These are phyloP conservation scores for Halichoerus grypus DNA, from an alignment of 2,113 vertebrate species.

Conservation along the genomic window DNA sequence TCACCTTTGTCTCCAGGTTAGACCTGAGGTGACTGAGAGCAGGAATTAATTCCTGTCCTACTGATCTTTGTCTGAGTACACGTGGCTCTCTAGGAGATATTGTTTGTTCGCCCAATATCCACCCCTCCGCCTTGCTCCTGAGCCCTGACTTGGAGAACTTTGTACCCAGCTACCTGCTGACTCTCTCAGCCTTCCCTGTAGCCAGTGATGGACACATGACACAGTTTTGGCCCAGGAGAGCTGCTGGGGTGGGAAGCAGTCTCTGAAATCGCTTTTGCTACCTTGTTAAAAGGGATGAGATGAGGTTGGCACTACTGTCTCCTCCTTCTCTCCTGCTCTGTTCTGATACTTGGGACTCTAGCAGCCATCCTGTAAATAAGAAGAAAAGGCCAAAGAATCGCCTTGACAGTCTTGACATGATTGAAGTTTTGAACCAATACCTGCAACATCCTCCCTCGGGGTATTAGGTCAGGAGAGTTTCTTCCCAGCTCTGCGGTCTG, in stretches of 20 bases:
- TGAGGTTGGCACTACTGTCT: not conserved
- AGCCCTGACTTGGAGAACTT: not conserved
- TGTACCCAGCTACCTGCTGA: not conserved
- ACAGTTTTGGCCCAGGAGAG: not conserved
- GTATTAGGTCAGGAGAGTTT: not conserved
- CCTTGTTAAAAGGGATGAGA: not conserved
- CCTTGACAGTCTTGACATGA: not conserved
- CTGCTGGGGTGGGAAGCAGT: not conserved
- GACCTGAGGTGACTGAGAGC: not conserved
- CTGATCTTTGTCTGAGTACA: not conserved
- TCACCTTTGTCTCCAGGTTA: not conserved
- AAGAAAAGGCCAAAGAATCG: conserved; percentile 4
- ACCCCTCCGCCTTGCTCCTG: not conserved
- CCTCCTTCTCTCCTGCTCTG: not conserved
- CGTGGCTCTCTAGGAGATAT: not conserved
- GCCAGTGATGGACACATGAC: not conserved
- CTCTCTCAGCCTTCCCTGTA: not conserved
- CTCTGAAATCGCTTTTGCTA: not conserved
- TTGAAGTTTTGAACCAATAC: not conserved
- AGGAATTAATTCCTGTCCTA: not conserved
- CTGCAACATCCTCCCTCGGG: not conserved
- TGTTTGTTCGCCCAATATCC: not conserved
- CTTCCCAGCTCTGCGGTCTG: not conserved
- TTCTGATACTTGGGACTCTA: not conserved
- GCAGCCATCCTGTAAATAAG: not conserved